phyloP scores from a whole-genome alignment of 2,888 invertebrate genomes.

The Phasia obesa region DNA sequence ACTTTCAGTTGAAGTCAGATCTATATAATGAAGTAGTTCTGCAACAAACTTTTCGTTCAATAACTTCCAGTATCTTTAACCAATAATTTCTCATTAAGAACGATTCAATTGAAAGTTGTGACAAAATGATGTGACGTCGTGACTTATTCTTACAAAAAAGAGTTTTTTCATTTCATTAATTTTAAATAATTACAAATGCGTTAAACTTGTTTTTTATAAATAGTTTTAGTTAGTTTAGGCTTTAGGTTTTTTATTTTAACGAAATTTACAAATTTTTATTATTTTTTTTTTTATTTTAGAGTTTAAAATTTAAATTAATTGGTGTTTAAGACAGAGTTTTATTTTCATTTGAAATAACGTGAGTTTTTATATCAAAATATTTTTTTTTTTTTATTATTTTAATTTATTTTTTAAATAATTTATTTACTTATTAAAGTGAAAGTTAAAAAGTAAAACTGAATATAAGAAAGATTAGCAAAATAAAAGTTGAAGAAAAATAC shows the following conservation, averaged over 20 bases:
- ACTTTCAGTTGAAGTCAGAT: slow-evolving; percentile 60
- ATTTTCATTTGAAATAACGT: slow-evolving; percentile 60
- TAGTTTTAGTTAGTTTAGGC: slow-evolving; percentile 31
- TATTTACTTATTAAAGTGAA: slow-evolving; percentile 4
- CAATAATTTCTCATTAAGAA: slow-evolving; percentile 19
- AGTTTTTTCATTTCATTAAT: slow-evolving; percentile 26
- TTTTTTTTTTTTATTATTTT: slow-evolving; percentile 6
- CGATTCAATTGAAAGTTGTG: slow-evolving; percentile 65
- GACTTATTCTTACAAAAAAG: slow-evolving; percentile 57
- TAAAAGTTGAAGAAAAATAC: slow-evolving; percentile 52
- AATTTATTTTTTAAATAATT: slow-evolving; percentile 11
- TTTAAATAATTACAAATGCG: slow-evolving; percentile 63
- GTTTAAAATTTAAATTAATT: slow-evolving; percentile 65
- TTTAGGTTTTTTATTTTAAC: slow-evolving; percentile 67
- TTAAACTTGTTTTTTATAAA: slow-evolving; percentile 22
- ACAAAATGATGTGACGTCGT: slow-evolving; percentile 45
- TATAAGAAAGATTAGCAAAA: slow-evolving; percentile 21
- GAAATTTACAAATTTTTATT: slow-evolving; percentile 61
- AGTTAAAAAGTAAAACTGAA: slow-evolving; percentile 15
- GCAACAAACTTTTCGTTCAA: slow-evolving; percentile 38
- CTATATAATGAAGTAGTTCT: slow-evolving; percentile 39
- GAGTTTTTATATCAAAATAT: slow-evolving; percentile 36
- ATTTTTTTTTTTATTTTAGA: slow-evolving; percentile 23
- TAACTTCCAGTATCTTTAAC: slow-evolving; percentile 31
- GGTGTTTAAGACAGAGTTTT: slow-evolving; percentile 66